phyloP scores from a whole-genome alignment of 2,888 invertebrate species.

The Coleophora deauratella region DNA sequence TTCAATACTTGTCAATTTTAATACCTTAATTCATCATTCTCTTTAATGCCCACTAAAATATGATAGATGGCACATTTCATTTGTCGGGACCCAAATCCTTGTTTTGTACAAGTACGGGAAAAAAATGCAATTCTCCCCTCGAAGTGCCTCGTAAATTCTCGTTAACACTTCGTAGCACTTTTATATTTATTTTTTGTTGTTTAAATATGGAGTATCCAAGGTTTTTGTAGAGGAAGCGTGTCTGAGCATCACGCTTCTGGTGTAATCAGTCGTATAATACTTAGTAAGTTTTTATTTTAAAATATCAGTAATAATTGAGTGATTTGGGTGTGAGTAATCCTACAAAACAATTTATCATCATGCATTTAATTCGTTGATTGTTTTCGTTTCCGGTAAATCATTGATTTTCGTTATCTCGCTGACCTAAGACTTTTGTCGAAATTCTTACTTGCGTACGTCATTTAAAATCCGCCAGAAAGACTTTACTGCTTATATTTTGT shows the following conservation, averaged over 20 bases:
- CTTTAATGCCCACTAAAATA: constrained; percentile 37
- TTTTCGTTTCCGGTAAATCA: no score
- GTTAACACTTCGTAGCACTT: constrained; percentile 10
- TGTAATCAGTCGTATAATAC: constrained; percentile 21
- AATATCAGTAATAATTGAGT: no score
- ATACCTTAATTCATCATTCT: no score
- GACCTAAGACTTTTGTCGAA: background rate
- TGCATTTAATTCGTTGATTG: no score
- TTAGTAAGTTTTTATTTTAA: constrained; percentile 11
- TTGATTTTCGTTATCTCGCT: background rate
- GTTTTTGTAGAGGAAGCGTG: constrained; percentile 29
- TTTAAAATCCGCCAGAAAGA: no score
- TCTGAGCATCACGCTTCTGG: constrained; percentile 25
- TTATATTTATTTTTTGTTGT: background rate
- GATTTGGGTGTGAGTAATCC: no score
- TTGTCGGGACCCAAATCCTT: constrained; percentile 5
- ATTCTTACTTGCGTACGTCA: no score
- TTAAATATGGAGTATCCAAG: constrained; percentile 17
- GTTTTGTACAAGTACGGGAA: constrained; percentile 5
- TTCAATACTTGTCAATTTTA: no score
- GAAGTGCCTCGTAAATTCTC: constrained; percentile 27
- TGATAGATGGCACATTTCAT: constrained; percentile 33
- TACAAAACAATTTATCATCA: no score
- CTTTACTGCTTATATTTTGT: no score
- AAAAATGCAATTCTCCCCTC: constrained; percentile 5